Percentiles rank a stretch among this genome's conserved stretches.
These are phyloP conservation scores for Drosophila pseudotakahashii DNA, from an alignment of 2,888 invertebrate genomes.

Conservation along the genomic window DNA sequence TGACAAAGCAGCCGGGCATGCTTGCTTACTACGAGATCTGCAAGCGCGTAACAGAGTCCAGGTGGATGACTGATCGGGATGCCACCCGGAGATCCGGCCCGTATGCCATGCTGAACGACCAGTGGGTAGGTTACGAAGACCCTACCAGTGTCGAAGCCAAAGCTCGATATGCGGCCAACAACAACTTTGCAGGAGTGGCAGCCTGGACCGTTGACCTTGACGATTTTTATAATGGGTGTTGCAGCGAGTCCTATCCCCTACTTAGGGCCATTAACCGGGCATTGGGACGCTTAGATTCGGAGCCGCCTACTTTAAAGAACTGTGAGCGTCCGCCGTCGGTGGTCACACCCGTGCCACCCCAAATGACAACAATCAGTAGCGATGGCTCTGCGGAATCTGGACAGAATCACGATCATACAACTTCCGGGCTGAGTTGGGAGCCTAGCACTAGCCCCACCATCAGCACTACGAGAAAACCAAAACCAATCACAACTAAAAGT, in stretches of 20 bases:
- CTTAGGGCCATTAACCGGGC: slow-evolving; percentile 91
- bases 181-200: slow-evolving; percentile 91
- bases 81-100: slow-evolving; percentile 87
- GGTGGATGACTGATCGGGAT: slow-evolving; percentile 88
- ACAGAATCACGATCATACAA: slow-evolving; percentile 77
- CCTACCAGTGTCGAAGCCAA: slow-evolving; percentile 90
- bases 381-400: slow-evolving; percentile 83
- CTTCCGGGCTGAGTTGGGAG: slow-evolving; percentile 78
- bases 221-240: slow-evolving; percentile 94
- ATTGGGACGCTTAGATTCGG: slow-evolving; percentile 87
- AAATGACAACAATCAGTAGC: slow-evolving; percentile 89
- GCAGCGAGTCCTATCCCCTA: slow-evolving; percentile 91
- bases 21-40: slow-evolving; percentile 94
- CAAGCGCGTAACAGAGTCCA: slow-evolving; percentile 88
- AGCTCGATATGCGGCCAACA: slow-evolving; percentile 89
- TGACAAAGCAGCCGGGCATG: slow-evolving; percentile 94
- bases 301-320: slow-evolving; percentile 86
- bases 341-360: slow-evolving; percentile 90
- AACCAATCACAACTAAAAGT: slow-evolving; percentile 55
- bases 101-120: slow-evolving; percentile 90
- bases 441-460: slow-evolving; percentile 64
- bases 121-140: slow-evolving; percentile 97
- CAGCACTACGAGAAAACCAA: slow-evolving; percentile 58
- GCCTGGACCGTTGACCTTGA: slow-evolving; percentile 96
- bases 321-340: slow-evolving; percentile 90